phyloP scores from a whole-genome alignment of 2,888 invertebrate species.

The Hoplodrina ambigua region DNA sequence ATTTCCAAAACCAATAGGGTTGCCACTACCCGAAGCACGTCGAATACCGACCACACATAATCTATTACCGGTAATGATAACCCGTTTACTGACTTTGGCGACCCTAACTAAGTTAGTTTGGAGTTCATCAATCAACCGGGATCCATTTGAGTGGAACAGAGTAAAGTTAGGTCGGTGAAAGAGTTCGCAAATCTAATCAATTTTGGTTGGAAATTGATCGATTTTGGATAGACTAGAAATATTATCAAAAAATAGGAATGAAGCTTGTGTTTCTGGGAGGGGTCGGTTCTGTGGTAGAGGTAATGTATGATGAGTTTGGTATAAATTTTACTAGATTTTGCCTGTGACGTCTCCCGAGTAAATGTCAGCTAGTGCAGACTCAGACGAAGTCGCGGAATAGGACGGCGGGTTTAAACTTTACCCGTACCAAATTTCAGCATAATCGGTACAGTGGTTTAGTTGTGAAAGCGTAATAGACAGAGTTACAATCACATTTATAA shows the following conservation, averaged over 20 bases:
- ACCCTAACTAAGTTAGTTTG: slow-evolving; percentile 53
- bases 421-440: no score
- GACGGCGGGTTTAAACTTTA: no score
- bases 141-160: slow-evolving; percentile 23
- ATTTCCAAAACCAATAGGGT: slow-evolving; percentile 6
- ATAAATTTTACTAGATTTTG: no score
- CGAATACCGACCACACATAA: slow-evolving; percentile 5
- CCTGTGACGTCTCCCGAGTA: no score
- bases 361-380: no score
- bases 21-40: slow-evolving; percentile 8
- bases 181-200: slow-evolving; percentile 36
- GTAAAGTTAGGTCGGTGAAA: slow-evolving; percentile 34
- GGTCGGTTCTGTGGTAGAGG: background rate
- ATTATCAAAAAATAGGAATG: background rate
- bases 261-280: background rate
- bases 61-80: slow-evolving; percentile 48
- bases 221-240: background rate
- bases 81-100: slow-evolving; percentile 36
- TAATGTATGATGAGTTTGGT: no score
- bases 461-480: no score
- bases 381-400: no score
- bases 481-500: no score
- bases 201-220: slow-evolving; percentile 18
- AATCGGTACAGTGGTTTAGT: no score
- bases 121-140: slow-evolving; percentile 53